Conservation (phyloP, 2,113 vertebrate species). For the Pygoscelis antarcticus region DNA sequence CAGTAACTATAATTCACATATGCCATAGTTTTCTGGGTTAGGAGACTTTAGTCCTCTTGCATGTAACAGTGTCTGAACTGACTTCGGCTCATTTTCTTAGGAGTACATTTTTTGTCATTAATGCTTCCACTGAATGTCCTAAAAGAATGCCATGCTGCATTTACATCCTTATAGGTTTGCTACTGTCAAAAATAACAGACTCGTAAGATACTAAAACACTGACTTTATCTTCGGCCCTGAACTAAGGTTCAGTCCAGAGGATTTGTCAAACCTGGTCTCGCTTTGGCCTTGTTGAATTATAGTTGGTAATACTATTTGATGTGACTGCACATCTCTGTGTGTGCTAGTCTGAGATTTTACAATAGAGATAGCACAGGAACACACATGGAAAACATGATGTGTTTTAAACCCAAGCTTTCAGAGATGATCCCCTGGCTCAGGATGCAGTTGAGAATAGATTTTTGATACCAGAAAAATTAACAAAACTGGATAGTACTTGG, state of each 20-base stretch:
- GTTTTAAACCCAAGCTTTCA: background rate
- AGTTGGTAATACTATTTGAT: background rate
- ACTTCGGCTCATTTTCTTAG: background rate
- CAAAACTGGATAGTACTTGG: background rate
- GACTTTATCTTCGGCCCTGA: slow-evolving; percentile 28
- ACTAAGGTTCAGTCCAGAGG: background rate
- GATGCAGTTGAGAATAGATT: background rate
- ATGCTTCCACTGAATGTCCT: background rate
- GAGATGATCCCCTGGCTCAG: background rate
- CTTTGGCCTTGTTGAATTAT: background rate
- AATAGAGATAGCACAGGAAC: background rate
- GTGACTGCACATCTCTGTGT: background rate
- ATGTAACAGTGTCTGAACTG: background rate
- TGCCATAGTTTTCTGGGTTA: background rate
- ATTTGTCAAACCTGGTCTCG: background rate
- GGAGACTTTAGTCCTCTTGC: background rate
- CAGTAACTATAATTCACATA: background rate
- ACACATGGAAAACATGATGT: background rate
- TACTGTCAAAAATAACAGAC: slow-evolving; percentile 18
- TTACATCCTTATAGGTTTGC: slow-evolving; percentile 16
- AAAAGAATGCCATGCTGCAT: background rate
- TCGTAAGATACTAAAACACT: background rate
- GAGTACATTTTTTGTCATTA: background rate
- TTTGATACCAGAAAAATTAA: background rate
- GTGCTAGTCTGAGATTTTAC: background rate